Base-by-base conservation (phyloP, 1,140 invertebrate species). In the Drosophila ercepeae region DNA sequence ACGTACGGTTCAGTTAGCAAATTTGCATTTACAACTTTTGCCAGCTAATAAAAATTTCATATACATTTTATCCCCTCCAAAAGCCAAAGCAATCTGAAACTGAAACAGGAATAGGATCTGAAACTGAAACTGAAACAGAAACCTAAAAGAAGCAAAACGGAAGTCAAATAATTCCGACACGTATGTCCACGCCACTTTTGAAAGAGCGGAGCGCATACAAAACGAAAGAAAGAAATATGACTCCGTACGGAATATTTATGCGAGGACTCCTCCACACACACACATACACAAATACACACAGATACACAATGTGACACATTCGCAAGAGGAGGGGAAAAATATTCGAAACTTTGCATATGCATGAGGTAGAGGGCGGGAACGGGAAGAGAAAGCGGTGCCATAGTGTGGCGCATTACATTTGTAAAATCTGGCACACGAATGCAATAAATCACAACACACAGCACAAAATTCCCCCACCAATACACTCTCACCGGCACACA, bases 341-440 rank as follows among this genome's bases (percentile, higher is more conserved):
- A 86, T 86, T 86, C 72, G 81, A 86, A 81, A 81, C 81, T 86
- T 86, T 86, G 73, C 81, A 88, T 88, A 88, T 83, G 83, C 75
- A 88, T 83, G 70, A 82, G n/a, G n/a, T n/a, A n/a, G n/a, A n/a
- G 49, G 34, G 36, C 0, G 18, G 29, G 18, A 54, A 58, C 21
- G 7, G 53, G n/a, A 19, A 45, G 32, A 44, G 27, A 42, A 19
- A 36, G 50, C 25, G 27, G 57, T 55, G 65, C 51, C 71, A 70
- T 70, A 75, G 72, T 61, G 74, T 75, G 83, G 83, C 75, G 71
- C 71, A 89, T 89, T 73, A 84, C 84, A 77, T 89, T 84, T 81
- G 78, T 89, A 84, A 89, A 89, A 89, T 89, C 84, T 89, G 84
- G 84, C 84, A 89, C 86, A 89, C 73, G 76, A 86, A 89, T 86